These are phyloP conservation scores for Orthonyx spaldingii DNA, from an alignment of 2,113 vertebrate genomes.

Conservation along the genomic window DNA sequence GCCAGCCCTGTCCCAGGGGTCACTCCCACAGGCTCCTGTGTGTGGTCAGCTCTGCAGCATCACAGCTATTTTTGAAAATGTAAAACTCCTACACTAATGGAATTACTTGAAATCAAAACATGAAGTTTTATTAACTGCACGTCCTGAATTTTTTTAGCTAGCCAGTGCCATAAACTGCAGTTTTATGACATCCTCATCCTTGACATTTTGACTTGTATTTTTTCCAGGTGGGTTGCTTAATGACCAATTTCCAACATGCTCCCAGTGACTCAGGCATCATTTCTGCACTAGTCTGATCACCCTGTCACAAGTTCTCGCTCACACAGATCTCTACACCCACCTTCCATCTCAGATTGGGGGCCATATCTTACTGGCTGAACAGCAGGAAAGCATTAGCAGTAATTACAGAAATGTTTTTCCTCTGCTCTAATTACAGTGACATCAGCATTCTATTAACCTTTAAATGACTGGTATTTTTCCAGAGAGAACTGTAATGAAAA, in stretches of 20 bases:
- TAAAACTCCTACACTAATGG: conserved; percentile 8
- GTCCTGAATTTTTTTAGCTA: background rate
- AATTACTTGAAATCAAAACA: background rate
- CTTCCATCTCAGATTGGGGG: conserved; percentile 41
- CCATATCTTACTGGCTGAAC: conserved; percentile 60
- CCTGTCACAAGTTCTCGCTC: conserved; percentile 43
- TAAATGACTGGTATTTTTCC: conserved; percentile 69
- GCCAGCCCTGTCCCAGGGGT: background rate
- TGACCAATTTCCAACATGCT: conserved; percentile 25
- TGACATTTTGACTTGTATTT: conserved; percentile 34
- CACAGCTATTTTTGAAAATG: background rate
- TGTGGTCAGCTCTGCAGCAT: background rate
- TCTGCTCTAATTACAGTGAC: conserved; percentile 66
- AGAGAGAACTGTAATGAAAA: conserved; percentile 21
- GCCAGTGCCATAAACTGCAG: background rate
- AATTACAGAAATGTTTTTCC: conserved; percentile 69
- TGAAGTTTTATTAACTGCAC: background rate
- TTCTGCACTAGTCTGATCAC: conserved; percentile 62
- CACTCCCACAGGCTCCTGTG: background rate
- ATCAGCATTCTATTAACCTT: conserved; percentile 72
- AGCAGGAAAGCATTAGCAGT: conserved; percentile 68
- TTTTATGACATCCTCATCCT: background rate
- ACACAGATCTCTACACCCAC: conserved; percentile 52
- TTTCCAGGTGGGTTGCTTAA: conserved; percentile 52
- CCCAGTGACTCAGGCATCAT: conserved; percentile 42